Evolutionary conservation across 2,113 vertebrate species (phyloP), one percentile per base, ranked within the genome.

Genomic region (Ailuropoda melanoleuca): DNA sequence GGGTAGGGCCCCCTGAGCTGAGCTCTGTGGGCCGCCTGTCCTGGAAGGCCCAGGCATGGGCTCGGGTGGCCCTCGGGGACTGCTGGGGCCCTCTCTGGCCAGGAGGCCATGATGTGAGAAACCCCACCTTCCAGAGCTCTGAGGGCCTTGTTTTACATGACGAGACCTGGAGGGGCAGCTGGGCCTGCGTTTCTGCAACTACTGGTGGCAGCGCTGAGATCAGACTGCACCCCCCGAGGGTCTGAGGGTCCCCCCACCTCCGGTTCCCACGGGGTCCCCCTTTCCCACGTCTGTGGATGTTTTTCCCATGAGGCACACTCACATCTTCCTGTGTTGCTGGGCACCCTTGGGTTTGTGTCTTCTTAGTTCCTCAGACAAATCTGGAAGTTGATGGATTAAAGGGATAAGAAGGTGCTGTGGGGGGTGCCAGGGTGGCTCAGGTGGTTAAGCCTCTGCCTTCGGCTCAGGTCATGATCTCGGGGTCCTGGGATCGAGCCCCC

Each of bases 1-100:
- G 3, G 24, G 1, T 3, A 6, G 23, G 29, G 34, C 0, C 14
- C 19, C 58, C 2, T 1, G n/a, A 66, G 74, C 56, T 1, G 2
- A 70, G 31, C 19, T 17, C 48, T n/a, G 6, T 4, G 1, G 12
- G 39, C 24, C n/a, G 60, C 64, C 39, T 23, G 56, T n/a, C 48
- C 46, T 66, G 6, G 4, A 18, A 13, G 58, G 13, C n/a, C 26
- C 17, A 8, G 46, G 43, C 1, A 2, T 17, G 23, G 29, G 19
- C 14, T 6, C 1, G 6, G 0, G 68, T 23, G 39, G n/a, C n/a
- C 39, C 26, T 55, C 0, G 5, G 64, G 34, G 9, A 48, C 19
- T 37, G 70, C 72, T 24, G 55, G 29, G 14, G 31, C 23, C 23
- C 14, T 8, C 17, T 37, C 50, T 34, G n/a, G 66, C 24, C 50